phyloP scores from a whole-genome alignment of 2,888 invertebrate species.

The Yponomeuta plumbellus region DNA sequence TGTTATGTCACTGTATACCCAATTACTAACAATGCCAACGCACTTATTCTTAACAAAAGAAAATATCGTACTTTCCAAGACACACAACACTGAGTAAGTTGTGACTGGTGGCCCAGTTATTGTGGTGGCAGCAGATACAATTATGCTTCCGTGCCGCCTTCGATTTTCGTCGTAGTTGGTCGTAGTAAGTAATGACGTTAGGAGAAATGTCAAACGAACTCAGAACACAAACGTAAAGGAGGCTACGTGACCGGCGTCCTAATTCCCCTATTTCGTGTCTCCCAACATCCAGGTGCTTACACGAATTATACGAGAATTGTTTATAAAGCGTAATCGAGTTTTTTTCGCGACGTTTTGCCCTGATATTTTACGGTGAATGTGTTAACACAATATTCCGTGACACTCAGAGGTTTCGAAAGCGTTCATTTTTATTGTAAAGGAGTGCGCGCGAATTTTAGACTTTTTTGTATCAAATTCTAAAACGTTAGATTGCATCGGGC shows the following conservation, averaged over 20 bases:
- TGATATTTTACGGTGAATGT: not conserved
- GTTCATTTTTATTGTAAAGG: too few species aligned
- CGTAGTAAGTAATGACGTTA: conserved; percentile 54
- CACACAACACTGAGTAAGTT: not conserved
- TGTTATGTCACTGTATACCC: too few species aligned
- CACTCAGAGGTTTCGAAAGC: too few species aligned
- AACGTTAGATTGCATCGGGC: too few species aligned
- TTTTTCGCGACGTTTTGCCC: not conserved
- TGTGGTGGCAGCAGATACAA: not conserved
- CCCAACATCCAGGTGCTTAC: conserved; percentile 28
- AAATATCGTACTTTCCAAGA: not conserved
- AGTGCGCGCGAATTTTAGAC: too few species aligned
- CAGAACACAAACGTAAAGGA: conserved; percentile 38
- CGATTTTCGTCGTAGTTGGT: conserved; percentile 42
- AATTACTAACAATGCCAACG: not conserved
- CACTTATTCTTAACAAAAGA: not conserved
- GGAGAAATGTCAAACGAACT: conserved; percentile 55
- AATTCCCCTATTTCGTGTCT: conserved; percentile 33
- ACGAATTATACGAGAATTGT: conserved; percentile 35
- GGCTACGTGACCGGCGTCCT: conserved; percentile 43
- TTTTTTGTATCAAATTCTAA: too few species aligned
- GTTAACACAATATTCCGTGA: too few species aligned
- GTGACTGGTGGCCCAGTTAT: not conserved
- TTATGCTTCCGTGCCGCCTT: not conserved
- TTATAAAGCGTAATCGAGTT: not conserved